Base-by-base conservation (phyloP, 1,140 invertebrate genomes). In the Tetraneura akinire region DNA sequence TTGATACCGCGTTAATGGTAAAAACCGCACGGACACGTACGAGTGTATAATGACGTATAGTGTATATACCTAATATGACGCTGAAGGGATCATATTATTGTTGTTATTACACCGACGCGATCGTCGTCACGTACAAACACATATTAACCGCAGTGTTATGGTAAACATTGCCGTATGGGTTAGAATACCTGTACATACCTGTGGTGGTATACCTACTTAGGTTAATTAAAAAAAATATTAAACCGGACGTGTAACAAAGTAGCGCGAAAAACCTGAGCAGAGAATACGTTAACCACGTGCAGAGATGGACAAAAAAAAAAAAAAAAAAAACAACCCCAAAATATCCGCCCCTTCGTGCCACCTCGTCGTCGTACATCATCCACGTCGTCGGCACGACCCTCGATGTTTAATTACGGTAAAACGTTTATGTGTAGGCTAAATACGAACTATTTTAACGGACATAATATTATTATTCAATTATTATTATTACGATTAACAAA, bases 371-470 rank as follows among this genome's bases (percentile, higher is more conserved):
- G 32, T 37, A 37, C 32, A 37, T 37, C 32, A 37, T 37, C 32
- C 10, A 21, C 49, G 42, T 23, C 13, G 42, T 23, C 13, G 42
- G 42, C 14, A 47, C 37, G 14, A 5, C 66, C 64, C 21, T 29
- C 21, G 18, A 23, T 2, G 74, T 78, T 78, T 78, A 78, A 78
- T 78, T 78, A 78, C 55, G 42, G 10, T 78, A 78, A 78, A 78
- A 78, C 37, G 55, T 51, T 29, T 49, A n/a, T 45, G 18, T 13
- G 29, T 55, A 21, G 6, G n/a, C 9, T 60, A 55, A 21, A 13
- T 57, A 26, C 23, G 26, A 6, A 13, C 8, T 0, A n/a, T n/a
- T 10, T 18, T 18, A 8, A 32, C 16, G 29, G 9, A 11, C 45
- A 14, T 47, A 11, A 6, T 47, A 47, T 13, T 47, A 47, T 47